phyloP scores from a whole-genome alignment of 1,140 invertebrate genomes.

The Brachionus calyciflorus region DNA sequence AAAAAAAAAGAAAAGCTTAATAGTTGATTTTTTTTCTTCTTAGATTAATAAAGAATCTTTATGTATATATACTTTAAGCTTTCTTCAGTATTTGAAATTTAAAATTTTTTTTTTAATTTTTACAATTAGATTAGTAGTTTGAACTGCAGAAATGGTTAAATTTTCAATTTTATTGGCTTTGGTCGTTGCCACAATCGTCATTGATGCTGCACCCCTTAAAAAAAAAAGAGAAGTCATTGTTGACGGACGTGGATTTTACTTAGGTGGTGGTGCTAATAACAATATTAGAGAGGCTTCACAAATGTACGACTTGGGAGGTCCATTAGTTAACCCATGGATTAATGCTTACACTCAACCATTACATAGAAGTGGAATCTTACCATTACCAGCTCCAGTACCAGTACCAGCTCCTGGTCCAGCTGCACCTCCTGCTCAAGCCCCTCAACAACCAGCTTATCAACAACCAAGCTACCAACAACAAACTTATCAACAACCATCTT shows the following conservation, averaged over 20 bases:
- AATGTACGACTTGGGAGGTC: constrained; percentile 39
- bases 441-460: neutral
- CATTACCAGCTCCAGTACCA: neutral
- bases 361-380: constrained; percentile 29
- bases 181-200: neutral
- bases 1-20: too few species aligned
- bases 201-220: neutral
- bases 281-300: constrained; percentile 42
- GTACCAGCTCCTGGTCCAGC: neutral
- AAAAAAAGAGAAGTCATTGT: constrained; percentile 5
- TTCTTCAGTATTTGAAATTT: neutral
- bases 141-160: constrained; percentile 30
- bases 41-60: too few species aligned
- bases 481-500: neutral
- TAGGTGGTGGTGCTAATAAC: constrained; percentile 41
- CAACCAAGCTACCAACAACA: neutral
- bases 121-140: neutral
- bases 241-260: constrained; percentile 33
- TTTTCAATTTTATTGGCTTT: neutral
- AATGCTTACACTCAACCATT: constrained; percentile 43
- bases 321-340: constrained; percentile 35
- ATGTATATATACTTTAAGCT: neutral
- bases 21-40: too few species aligned
- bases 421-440: neutral
- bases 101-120: neutral